Evolutionary conservation across 2,113 vertebrate genomes (phyloP).

Genomic region (Alligator sinensis): DNA sequence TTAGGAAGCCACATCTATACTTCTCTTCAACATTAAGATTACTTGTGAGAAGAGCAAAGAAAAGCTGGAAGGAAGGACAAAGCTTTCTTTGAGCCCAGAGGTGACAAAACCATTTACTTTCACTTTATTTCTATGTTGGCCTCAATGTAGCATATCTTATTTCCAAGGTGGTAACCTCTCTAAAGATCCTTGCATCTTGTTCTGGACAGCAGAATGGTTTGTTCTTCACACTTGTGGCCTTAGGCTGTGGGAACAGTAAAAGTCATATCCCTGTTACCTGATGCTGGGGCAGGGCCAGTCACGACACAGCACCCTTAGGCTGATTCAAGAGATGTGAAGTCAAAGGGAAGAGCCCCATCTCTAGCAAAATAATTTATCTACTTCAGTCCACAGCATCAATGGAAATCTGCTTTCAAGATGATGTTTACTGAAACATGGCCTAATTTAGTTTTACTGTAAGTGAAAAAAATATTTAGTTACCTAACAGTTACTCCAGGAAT

Average conservation of each 20-base stretch:
- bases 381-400: not conserved
- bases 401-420: not conserved
- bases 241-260: not conserved
- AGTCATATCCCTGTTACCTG: not conserved
- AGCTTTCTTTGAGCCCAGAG: not conserved
- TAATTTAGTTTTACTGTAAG: not conserved
- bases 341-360: not conserved
- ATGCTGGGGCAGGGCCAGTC: not conserved
- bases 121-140: not conserved
- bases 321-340: not conserved
- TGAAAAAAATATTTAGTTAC: not conserved
- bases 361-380: not conserved
- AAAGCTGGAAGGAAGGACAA: not conserved
- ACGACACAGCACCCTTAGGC: not conserved
- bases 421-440: not conserved
- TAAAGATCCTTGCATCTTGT: not conserved
- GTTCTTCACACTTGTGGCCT: not conserved
- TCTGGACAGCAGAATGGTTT: not conserved
- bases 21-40: rapidly evolving
- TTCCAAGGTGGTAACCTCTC: not conserved
- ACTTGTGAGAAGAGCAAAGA: not conserved
- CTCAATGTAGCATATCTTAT: not conserved
- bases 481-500: not conserved
- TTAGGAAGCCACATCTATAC: not conserved
- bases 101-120: not conserved